Evolutionary conservation across 2,888 invertebrate species (phyloP).

Genomic region (Myopa tessellatipennis): DNA sequence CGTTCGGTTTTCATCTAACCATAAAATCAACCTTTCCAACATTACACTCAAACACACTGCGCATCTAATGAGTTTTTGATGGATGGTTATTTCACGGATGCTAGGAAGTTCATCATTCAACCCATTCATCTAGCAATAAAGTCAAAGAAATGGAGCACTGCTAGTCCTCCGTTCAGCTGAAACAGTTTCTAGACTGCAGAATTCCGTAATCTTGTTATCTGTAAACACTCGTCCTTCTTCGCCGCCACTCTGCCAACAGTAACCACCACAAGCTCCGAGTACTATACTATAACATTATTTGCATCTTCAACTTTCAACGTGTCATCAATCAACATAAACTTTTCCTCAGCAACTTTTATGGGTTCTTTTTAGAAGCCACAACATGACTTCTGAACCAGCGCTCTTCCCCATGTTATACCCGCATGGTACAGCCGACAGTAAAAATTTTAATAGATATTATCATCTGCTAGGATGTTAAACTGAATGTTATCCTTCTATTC

Average conservation of each 20-base stretch:
- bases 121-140: neutral
- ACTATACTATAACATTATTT: slow-evolving; percentile 4
- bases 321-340: slow-evolving; percentile 36
- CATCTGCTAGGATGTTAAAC: slow-evolving; percentile 1
- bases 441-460: slow-evolving; percentile 9
- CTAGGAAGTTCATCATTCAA: slow-evolving; percentile 14
- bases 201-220: neutral
- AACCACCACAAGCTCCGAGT: neutral
- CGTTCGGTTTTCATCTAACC: too few relatives aligned
- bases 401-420: neutral
- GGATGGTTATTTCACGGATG: neutral
- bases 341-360: slow-evolving; percentile 13
- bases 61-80: slow-evolving; percentile 28
- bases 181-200: neutral
- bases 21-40: too few relatives aligned
- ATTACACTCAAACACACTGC: neutral
- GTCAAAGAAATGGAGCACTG: neutral
- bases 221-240: neutral
- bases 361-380: neutral
- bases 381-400: neutral
- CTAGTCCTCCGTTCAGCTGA: neutral
- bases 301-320: slow-evolving; percentile 28
- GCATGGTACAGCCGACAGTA: neutral
- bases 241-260: neutral
- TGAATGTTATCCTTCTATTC: too few relatives aligned